phyloP scores from a whole-genome alignment of 2,888 invertebrate genomes.

The Agonopterix alstromeriana region DNA sequence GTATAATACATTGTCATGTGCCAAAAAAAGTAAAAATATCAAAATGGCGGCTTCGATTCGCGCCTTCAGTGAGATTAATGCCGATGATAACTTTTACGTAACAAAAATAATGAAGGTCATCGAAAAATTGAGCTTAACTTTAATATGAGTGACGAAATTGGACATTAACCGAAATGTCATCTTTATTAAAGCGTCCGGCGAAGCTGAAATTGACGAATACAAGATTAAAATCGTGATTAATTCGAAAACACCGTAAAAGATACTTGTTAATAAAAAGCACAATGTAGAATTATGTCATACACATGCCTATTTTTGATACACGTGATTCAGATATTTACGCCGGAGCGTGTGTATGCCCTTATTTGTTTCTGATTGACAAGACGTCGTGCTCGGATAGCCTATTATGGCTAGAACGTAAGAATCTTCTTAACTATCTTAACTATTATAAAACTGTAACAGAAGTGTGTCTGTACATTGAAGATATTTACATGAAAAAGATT shows the following conservation, averaged over 20 bases:
- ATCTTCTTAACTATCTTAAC: no score
- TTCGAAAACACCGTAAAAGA: neutral
- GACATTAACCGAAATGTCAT: slow-evolving; percentile 1
- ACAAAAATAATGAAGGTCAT: slow-evolving; percentile 1
- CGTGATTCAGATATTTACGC: no score
- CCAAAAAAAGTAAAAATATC: neutral
- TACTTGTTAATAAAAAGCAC: neutral
- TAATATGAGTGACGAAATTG: slow-evolving; percentile 3
- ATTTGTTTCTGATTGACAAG: no score
- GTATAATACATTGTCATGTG: neutral
- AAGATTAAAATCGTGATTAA: neutral
- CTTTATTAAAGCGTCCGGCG: neutral
- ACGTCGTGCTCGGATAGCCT: no score
- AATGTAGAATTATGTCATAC: no score
- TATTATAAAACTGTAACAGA: no score
- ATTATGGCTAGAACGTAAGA: no score
- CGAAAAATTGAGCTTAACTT: slow-evolving; percentile 1
- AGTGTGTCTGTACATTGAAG: no score
- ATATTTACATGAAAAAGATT: no score
- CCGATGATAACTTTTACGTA: slow-evolving; percentile 5
- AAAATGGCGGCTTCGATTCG: slow-evolving; percentile 3
- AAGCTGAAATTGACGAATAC: neutral
- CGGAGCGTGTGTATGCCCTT: no score
- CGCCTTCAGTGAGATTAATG: slow-evolving; percentile 7
- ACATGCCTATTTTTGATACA: no score